Conservation (phyloP, 2,797 vertebrate species). For the Brachyalestes nurse region DNA sequence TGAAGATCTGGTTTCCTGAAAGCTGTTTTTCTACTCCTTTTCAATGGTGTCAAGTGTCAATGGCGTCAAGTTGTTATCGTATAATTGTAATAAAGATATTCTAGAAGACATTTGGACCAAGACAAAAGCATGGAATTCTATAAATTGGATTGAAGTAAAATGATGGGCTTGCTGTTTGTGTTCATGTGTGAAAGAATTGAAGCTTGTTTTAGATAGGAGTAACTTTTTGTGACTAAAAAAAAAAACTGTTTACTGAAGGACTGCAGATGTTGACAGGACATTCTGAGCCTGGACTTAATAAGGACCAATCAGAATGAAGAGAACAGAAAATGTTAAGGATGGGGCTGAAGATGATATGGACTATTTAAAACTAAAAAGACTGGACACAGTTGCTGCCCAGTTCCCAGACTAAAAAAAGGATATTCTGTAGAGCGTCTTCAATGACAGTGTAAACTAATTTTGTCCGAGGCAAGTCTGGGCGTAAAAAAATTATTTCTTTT, state of each 20-base stretch:
- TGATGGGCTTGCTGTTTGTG: constrained; percentile 9
- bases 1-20: constrained; percentile 23
- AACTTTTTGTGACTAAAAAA: not conserved
- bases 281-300: constrained; percentile 6
- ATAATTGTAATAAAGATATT: constrained; percentile 66
- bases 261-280: not conserved
- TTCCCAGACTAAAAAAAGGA: not conserved
- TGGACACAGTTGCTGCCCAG: not conserved
- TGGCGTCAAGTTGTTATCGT: constrained; percentile 68
- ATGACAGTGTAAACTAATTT: not conserved
- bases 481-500: not conserved
- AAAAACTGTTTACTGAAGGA: not conserved
- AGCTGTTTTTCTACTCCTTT: constrained; percentile 61
- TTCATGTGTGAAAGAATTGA: constrained; percentile 15
- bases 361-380: constrained; percentile 64
- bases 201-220: constrained; percentile 31
- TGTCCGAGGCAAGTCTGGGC: not conserved
- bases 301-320: constrained; percentile 34
- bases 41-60: constrained; percentile 66
- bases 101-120: constrained; percentile 30
- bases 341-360: constrained; percentile 48
- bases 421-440: not conserved
- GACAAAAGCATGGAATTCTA: not conserved
- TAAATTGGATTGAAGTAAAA: constrained; percentile 1
- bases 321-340: constrained; percentile 9